These are phyloP conservation scores for Belgica antarctica DNA, from an alignment of 2,888 invertebrate genomes.

Conservation along the genomic window DNA sequence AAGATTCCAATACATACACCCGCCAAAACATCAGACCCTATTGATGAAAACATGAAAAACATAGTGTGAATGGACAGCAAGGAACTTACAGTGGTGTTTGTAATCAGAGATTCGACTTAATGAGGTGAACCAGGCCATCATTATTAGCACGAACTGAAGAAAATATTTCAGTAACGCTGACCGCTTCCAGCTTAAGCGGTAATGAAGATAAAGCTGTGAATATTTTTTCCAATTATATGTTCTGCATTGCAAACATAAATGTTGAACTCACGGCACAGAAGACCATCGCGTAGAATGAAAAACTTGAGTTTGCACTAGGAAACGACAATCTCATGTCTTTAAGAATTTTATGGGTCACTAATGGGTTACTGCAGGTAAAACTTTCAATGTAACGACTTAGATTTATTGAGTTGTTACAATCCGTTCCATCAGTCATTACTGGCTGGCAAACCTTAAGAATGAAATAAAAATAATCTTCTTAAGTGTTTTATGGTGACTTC, in stretches of 20 bases:
- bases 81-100: constrained; percentile 82
- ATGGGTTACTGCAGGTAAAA: constrained; percentile 64
- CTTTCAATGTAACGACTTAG: constrained; percentile 67
- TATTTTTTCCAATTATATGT: too few relatives aligned
- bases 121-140: constrained; percentile 80
- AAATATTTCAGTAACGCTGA: constrained; percentile 78
- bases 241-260: too few relatives aligned
- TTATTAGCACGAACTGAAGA: constrained; percentile 75
- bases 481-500: too few relatives aligned
- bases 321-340: constrained; percentile 83
- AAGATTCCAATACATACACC: background rate
- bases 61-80: background rate
- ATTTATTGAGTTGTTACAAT: constrained; percentile 61
- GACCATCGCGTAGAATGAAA: constrained; percentile 81
- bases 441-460: constrained; percentile 76
- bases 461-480: too few relatives aligned
- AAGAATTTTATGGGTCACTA: constrained; percentile 58
- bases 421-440: constrained; percentile 55
- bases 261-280: constrained; percentile 67
- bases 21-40: constrained; percentile 4
- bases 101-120: constrained; percentile 91
- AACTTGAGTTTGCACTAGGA: constrained; percentile 91
- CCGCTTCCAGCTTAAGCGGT: constrained; percentile 76
- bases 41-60: background rate
- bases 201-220: constrained; percentile 71